Evolutionary conservation across 2,797 vertebrate genomes (phyloP), one percentile per base, ranked within the genome.

Genomic region (Tauraco hartlaubi): DNA sequence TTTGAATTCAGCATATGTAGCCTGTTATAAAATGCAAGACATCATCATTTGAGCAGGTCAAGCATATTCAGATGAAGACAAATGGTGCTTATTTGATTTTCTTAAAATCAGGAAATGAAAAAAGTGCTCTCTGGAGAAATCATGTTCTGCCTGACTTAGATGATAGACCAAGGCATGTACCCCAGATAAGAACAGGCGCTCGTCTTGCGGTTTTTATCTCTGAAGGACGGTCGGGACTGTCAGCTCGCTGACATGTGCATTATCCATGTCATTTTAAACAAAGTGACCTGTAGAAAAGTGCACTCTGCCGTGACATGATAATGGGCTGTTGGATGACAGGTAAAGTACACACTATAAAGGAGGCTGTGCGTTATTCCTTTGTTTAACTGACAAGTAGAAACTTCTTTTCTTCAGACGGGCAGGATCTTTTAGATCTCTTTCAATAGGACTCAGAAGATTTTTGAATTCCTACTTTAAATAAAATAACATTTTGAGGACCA

Each of bases 31-130:
- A 98, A 97, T 98, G 95, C 91, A 94, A 98, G 98, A 98, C 98
- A 96, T 97, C 98, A 98, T 98, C 98, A 97, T 99, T 98, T 99
- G 99, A 99, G 98, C 98, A 98, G 99, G 99, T 99, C 99, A 99
- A 98, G 99, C 98, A 98, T 99, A 99, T 99, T 99, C 99, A 99
- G 98, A 99, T 98, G 98, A 99, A 99, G 99, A 99, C 99, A 99
- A 99, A 99, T 98, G 98, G 98, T 98, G 98, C 98, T 99, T 99
- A 99, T 99, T 99, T 99, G 98, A 99, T 99, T 99, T 99, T 98
- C 98, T 99, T 99, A 99, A 99, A 99, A 99, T 99, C 98, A 98
- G 99, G 99, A 99, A 99, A 99, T 99, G 99, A 99, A 98, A 99
- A 99, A 99, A 99, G 98, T 98, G 98, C 98, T 99, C 99, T 99